phyloP scores from a whole-genome alignment of 2,797 vertebrate species.

The Cephalopachus bancanus region DNA sequence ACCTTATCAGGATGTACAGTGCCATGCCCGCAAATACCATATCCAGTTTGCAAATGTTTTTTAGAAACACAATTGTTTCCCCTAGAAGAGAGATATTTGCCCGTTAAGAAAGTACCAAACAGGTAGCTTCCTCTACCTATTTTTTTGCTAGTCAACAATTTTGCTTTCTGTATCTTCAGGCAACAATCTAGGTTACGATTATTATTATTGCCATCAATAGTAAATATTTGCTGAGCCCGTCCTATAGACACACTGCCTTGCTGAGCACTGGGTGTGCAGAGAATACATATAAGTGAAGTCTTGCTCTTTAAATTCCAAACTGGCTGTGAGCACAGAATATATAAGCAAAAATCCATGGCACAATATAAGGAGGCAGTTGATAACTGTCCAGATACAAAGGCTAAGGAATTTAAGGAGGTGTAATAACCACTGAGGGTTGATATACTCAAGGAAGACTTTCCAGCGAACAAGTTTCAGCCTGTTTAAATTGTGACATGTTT shows the following conservation, averaged over 20 bases:
- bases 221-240: neutral
- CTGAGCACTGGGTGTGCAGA: neutral
- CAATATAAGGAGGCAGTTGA: neutral
- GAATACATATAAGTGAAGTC: neutral
- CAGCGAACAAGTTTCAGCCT: neutral
- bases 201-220: neutral
- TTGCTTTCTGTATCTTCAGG: neutral
- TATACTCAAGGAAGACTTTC: neutral
- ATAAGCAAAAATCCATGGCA: neutral
- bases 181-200: neutral
- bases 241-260: neutral
- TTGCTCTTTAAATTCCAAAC: neutral
- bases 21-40: neutral
- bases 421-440: neutral
- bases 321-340: neutral
- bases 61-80: slow-evolving; percentile 7
- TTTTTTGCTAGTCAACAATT: slow-evolving; percentile 23
- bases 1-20: neutral
- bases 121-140: neutral
- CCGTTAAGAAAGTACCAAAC: neutral
- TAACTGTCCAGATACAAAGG: neutral
- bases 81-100: neutral
- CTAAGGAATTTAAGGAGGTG: neutral
- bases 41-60: neutral
- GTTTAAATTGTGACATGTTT: neutral